Percentiles rank a stretch among this genome's conserved stretches.
Conservation (phyloP, 1,140 invertebrate species). For the Orius laevigatus region DNA sequence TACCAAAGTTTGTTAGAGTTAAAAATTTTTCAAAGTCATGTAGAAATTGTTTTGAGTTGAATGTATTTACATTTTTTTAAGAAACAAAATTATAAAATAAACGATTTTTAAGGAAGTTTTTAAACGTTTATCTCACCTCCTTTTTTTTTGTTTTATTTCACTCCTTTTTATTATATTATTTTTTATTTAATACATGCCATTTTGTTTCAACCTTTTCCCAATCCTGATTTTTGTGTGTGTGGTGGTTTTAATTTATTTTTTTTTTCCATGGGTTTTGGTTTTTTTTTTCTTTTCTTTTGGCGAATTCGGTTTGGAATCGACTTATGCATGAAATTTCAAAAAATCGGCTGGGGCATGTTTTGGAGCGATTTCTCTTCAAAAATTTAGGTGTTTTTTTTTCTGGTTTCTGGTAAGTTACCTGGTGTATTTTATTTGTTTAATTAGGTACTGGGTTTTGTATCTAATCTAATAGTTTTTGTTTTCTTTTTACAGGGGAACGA, state of each 20-base stretch:
- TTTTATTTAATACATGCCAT: not conserved
- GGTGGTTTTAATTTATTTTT: not conserved
- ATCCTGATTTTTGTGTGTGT: not conserved
- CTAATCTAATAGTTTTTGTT: not conserved
- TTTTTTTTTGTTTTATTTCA: too few species aligned
- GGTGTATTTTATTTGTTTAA: not conserved
- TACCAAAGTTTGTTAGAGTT: too few species aligned
- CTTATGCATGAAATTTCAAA: too few species aligned
- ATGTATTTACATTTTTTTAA: too few species aligned
- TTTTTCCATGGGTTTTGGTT: not conserved
- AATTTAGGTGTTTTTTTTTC: conserved; percentile 2
- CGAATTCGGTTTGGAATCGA: not conserved
- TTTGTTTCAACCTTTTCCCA: not conserved
- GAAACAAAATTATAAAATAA: too few species aligned
- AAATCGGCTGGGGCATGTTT: not conserved
- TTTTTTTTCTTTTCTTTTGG: not conserved
- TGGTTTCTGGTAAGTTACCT: not conserved
- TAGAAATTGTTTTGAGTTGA: too few species aligned
- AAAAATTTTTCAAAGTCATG: too few species aligned
- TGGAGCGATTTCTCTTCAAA: not conserved
- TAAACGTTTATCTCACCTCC: too few species aligned
- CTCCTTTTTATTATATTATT: too few species aligned
- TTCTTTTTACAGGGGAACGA: conserved; percentile 16
- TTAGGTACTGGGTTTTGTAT: not conserved
- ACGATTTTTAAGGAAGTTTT: too few species aligned